phyloP scores from a whole-genome alignment of 2,888 invertebrate species.

The Mimumesa dahlbomi region DNA sequence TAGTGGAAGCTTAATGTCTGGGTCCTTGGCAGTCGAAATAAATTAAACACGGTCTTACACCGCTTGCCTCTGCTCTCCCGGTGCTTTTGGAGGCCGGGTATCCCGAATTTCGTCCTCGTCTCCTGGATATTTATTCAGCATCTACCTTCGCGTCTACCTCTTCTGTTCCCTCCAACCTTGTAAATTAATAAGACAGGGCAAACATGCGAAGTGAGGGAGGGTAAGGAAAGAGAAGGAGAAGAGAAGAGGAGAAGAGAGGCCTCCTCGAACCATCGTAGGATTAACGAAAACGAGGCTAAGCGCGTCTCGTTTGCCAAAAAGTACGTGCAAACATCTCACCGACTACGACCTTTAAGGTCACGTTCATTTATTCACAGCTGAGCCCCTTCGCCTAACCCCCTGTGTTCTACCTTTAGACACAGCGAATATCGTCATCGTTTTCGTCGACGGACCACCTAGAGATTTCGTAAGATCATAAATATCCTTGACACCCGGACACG shows the following conservation, averaged over 20 bases:
- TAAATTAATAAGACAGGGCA: slow-evolving; percentile 73
- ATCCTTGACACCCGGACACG: slow-evolving; percentile 40
- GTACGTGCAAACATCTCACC: slow-evolving; percentile 49
- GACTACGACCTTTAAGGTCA: slow-evolving; percentile 44
- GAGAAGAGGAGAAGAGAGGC: slow-evolving; percentile 10
- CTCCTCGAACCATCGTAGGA: slow-evolving; percentile 47
- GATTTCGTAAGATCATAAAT: slow-evolving; percentile 50
- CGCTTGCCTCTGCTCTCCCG: slow-evolving; percentile 39
- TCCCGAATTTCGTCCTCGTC: slow-evolving; percentile 70
- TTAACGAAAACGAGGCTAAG: slow-evolving; percentile 57
- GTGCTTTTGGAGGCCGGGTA: slow-evolving; percentile 34
- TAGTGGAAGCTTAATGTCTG: slow-evolving; percentile 69
- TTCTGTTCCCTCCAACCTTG: slow-evolving; percentile 53
- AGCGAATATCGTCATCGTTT: slow-evolving; percentile 19
- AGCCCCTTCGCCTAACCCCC: slow-evolving; percentile 3
- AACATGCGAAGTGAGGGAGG: slow-evolving; percentile 56
- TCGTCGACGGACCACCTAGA: slow-evolving; percentile 19
- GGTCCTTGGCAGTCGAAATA: slow-evolving; percentile 71
- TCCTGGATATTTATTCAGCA: slow-evolving; percentile 72
- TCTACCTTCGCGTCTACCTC: slow-evolving; percentile 44
- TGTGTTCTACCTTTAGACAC: slow-evolving; percentile 8
- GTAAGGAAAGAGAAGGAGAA: slow-evolving; percentile 8
- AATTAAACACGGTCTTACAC: slow-evolving; percentile 72
- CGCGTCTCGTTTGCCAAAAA: slow-evolving; percentile 51
- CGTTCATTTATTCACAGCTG: slow-evolving; percentile 53